Conservation (phyloP, 2,797 vertebrate species). For the Lagodon rhomboides region DNA sequence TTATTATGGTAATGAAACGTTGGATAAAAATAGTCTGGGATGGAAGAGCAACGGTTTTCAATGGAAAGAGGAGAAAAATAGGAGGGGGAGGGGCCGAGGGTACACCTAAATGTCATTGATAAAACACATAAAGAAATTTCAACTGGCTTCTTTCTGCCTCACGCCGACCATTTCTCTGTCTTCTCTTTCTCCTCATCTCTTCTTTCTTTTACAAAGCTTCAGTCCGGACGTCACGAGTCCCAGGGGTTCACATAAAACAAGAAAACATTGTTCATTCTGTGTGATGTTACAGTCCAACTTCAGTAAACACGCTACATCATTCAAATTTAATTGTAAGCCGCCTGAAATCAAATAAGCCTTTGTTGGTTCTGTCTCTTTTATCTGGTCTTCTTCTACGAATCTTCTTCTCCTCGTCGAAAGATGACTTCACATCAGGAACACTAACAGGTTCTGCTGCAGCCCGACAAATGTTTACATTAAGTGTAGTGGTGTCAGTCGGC, state of each 20-base stretch:
- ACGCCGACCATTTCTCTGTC: conserved; percentile 15
- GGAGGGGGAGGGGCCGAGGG: conserved; percentile 31
- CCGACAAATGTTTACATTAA: conserved; percentile 33
- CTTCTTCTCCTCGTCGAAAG: not conserved
- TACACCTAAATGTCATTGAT: conserved; percentile 72
- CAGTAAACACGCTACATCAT: conserved; percentile 22
- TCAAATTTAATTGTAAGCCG: not conserved
- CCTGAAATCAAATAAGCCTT: conserved; percentile 25
- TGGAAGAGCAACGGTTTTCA: conserved; percentile 72
- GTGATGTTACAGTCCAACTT: conserved; percentile 14
- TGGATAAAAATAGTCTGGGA: conserved; percentile 80
- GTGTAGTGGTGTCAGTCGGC: conserved; percentile 16
- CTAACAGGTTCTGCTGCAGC: not conserved
- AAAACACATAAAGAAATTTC: conserved; percentile 61
- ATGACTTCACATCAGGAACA: not conserved
- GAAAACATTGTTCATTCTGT: conserved; percentile 38
- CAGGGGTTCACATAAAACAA: conserved; percentile 41
- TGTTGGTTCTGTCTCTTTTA: conserved; percentile 16
- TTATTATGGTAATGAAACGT: conserved; percentile 85
- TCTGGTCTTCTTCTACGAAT: not conserved
- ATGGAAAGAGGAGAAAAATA: conserved; percentile 53
- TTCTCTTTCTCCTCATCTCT: conserved; percentile 34
- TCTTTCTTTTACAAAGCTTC: conserved; percentile 31
- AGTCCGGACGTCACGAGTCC: conserved; percentile 15
- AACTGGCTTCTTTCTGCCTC: conserved; percentile 30